Conservation (phyloP, 2,888 invertebrate species). For the Epicampocera succincta region DNA sequence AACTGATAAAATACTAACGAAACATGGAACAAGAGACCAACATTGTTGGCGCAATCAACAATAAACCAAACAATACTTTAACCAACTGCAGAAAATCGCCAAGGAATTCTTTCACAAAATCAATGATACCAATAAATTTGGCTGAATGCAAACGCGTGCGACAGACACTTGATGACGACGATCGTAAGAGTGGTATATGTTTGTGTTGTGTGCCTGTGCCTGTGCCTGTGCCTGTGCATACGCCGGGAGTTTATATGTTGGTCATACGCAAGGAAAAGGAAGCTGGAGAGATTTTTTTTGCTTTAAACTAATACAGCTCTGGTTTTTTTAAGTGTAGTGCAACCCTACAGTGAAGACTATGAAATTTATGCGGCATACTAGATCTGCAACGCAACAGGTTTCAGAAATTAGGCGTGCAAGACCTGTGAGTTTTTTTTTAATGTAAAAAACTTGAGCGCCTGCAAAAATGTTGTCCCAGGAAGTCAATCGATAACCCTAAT, state of each 20-base stretch:
- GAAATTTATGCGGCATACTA: no score
- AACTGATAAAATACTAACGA: slow-evolving; percentile 70
- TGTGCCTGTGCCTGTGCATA: not conserved
- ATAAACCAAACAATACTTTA: slow-evolving; percentile 62
- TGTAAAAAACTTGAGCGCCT: no score
- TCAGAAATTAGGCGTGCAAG: no score
- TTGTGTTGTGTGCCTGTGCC: not conserved
- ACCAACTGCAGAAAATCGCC: slow-evolving; percentile 24
- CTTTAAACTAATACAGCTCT: slow-evolving; percentile 36
- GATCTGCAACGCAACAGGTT: no score
- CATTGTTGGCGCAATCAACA: slow-evolving; percentile 56
- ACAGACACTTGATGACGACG: slow-evolving; percentile 71
- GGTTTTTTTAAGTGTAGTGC: not conserved
- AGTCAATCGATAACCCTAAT: no score
- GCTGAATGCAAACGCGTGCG: slow-evolving; percentile 80
- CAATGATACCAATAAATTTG: slow-evolving; percentile 79
- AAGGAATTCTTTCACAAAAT: slow-evolving; percentile 71
- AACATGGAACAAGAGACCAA: slow-evolving; percentile 66
- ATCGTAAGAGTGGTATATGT: slow-evolving; percentile 28
- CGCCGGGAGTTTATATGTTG: not conserved
- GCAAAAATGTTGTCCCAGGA: no score
- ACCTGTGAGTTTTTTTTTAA: no score
- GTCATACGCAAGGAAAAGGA: slow-evolving; percentile 49
- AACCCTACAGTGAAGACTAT: no score
- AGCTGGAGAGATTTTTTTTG: slow-evolving; percentile 32